Evolutionary conservation across 2,113 vertebrate species (phyloP).

Genomic region (Pimephales promelas): DNA sequence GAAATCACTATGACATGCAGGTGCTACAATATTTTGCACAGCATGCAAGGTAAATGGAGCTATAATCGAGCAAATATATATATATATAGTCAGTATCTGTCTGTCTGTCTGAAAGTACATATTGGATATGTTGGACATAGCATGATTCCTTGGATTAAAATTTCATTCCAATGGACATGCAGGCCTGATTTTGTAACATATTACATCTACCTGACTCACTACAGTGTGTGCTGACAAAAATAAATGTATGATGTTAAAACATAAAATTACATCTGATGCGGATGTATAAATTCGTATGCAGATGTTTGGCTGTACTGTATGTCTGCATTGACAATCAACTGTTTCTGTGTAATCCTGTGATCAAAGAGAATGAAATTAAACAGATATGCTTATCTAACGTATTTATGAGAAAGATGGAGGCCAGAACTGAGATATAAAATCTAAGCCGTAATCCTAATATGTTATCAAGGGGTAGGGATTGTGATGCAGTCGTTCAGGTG

Average conservation of each 20-base stretch:
- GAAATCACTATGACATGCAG: slow-evolving; percentile 71
- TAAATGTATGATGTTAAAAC: slow-evolving; percentile 57
- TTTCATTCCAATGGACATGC: neutral
- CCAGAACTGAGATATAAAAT: slow-evolving; percentile 72
- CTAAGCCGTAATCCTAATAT: slow-evolving; percentile 86
- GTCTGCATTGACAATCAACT: slow-evolving; percentile 75
- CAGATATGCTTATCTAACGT: slow-evolving; percentile 80
- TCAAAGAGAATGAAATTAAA: slow-evolving; percentile 77
- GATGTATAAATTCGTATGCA: slow-evolving; percentile 65
- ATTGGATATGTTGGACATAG: neutral
- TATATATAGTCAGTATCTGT: neutral
- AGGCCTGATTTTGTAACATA: slow-evolving; percentile 13
- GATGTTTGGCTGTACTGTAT: slow-evolving; percentile 75
- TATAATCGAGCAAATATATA: no score
- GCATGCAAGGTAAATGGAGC: slow-evolving; percentile 59
- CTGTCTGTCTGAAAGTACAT: neutral
- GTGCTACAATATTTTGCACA: slow-evolving; percentile 68
- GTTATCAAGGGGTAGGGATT: slow-evolving; percentile 81
- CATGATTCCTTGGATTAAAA: slow-evolving; percentile 22
- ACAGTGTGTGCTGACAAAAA: slow-evolving; percentile 52
- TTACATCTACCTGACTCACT: slow-evolving; percentile 53
- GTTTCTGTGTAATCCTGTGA: slow-evolving; percentile 85
- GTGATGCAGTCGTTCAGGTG: slow-evolving; percentile 83
- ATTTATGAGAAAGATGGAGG: slow-evolving; percentile 71
- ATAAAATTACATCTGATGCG: slow-evolving; percentile 59